phyloP scores from a whole-genome alignment of 2,113 vertebrate genomes.

The Oryzias javanicus region DNA sequence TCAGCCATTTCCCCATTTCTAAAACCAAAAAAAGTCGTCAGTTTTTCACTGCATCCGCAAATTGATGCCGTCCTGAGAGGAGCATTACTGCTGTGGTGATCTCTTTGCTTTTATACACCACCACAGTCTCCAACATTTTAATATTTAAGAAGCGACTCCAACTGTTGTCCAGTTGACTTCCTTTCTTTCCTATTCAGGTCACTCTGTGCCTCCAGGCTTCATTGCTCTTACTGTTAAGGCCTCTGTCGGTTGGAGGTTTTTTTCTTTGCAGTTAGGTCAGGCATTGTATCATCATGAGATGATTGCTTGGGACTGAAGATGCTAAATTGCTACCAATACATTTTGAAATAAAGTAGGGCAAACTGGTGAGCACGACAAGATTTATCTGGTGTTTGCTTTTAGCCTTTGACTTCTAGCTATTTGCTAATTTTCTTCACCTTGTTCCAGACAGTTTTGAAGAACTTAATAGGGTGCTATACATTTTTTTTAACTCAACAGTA shows the following conservation, averaged over 20 bases:
- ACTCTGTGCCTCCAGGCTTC: constrained; percentile 50
- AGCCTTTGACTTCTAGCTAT: too few relatives aligned
- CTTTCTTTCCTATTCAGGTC: constrained; percentile 53
- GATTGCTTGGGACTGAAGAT: constrained; percentile 13
- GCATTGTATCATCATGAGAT: constrained; percentile 30
- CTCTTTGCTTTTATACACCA: constrained; percentile 18
- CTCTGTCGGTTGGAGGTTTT: constrained; percentile 26
- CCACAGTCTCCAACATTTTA: constrained; percentile 21
- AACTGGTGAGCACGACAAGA: too few relatives aligned
- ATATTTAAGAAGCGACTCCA: constrained; percentile 51
- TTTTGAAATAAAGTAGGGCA: too few relatives aligned
- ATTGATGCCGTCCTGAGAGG: constrained; percentile 44
- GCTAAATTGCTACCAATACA: too few relatives aligned
- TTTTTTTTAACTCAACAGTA: too few relatives aligned
- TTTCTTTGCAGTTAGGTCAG: constrained; percentile 41
- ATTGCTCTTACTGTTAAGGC: constrained; percentile 39
- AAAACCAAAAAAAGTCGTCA: constrained; percentile 21
- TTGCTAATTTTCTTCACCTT: too few relatives aligned
- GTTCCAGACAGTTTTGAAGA: too few relatives aligned
- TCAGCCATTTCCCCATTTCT: constrained; percentile 9
- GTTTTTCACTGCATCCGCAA: constrained; percentile 26
- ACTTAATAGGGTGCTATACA: too few relatives aligned
- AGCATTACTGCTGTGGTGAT: constrained; percentile 26
- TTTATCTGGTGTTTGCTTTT: too few relatives aligned
- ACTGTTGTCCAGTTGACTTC: constrained; percentile 51